Evolutionary conservation across 2,113 vertebrate genomes (phyloP).

Genomic region (Onychostruthus taczanowskii): DNA sequence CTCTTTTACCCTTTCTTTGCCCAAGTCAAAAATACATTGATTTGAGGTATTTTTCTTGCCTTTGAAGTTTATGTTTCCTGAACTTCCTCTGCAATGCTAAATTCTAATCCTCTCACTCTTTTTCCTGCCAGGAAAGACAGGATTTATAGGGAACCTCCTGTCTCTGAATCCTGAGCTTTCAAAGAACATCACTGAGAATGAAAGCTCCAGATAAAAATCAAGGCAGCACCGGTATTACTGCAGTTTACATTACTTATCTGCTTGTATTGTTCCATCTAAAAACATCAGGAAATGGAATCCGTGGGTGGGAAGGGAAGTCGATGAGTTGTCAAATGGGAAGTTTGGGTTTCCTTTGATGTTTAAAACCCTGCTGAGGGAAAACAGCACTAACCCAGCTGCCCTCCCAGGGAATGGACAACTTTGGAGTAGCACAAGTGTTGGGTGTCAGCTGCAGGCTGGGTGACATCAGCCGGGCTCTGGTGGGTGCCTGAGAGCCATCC

Average conservation of each 20-base stretch:
- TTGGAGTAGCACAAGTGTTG: neutral
- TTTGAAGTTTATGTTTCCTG: neutral
- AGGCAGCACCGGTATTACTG: neutral
- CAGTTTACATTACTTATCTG: neutral
- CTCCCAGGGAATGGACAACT: neutral
- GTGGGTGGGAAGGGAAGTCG: neutral
- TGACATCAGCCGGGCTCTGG: neutral
- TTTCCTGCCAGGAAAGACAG: neutral
- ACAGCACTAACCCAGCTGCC: neutral
- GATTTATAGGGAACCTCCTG: neutral
- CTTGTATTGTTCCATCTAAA: neutral
- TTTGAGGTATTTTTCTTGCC: neutral
- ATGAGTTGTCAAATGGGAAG: neutral
- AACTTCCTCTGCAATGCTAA: neutral
- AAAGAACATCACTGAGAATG: neutral
- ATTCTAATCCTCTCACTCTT: neutral
- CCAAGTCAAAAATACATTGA: neutral
- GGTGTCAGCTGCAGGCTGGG: neutral
- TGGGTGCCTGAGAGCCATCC: neutral
- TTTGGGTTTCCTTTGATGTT: neutral
- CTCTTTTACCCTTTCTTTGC: neutral
- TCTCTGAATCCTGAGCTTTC: neutral
- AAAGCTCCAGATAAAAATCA: neutral
- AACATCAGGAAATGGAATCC: neutral
- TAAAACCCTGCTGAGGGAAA: neutral